Conservation (phyloP, 1,140 invertebrate genomes). For the Drosophila pruinosa region DNA sequence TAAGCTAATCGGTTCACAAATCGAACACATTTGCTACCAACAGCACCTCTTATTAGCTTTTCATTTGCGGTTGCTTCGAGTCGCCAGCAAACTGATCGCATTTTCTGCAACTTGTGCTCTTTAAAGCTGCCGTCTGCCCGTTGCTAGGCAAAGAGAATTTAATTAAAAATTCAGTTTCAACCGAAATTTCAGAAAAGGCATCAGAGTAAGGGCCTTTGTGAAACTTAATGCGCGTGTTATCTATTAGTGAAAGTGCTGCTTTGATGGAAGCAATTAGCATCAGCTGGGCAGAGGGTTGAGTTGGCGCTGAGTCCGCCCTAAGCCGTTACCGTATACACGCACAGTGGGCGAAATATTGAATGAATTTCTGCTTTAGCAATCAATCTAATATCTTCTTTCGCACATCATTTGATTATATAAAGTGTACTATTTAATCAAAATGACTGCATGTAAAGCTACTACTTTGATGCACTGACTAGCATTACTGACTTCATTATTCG, state of each 20-base stretch:
- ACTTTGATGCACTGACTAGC: conserved; percentile 50
- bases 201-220: neutral
- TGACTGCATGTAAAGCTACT: conserved; percentile 32
- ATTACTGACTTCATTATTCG: conserved; percentile 67
- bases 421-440: conserved; percentile 56
- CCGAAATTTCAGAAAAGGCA: neutral
- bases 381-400: neutral
- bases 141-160: conserved; percentile 8
- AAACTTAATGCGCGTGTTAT: conserved; percentile 45
- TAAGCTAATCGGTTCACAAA: conserved; percentile 66
- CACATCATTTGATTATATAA: no score
- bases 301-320: neutral
- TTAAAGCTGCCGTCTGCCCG: neutral
- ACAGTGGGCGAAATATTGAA: neutral
- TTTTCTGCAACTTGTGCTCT: neutral
- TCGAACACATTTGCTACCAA: conserved; percentile 27
- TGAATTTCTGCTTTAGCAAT: neutral
- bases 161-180: neutral
- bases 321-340: neutral
- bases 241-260: conserved; percentile 50
- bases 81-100: neutral
- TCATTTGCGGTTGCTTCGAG: conserved; percentile 10
- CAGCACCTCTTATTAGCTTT: conserved; percentile 8
- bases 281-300: neutral
- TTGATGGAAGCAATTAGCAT: conserved; percentile 48